Conservation (phyloP, 2,888 invertebrate species). For the Rambutsinella grinnellia region DNA sequence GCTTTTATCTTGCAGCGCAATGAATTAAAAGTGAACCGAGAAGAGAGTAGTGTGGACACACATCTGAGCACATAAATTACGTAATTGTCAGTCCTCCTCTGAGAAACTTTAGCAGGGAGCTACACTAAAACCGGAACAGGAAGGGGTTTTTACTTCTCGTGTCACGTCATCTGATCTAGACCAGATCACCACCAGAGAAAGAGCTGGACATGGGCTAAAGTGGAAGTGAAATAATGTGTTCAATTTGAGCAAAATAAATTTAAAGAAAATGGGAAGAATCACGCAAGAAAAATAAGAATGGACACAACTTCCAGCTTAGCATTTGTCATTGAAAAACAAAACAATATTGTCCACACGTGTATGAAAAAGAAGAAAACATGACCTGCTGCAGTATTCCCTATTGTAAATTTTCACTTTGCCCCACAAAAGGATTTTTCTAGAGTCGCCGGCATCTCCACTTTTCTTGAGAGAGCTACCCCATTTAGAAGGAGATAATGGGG, state of each 20-base stretch:
- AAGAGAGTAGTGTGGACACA: constrained; percentile 30
- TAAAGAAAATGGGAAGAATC: neutral
- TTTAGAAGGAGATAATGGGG: neutral
- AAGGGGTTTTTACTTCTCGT: constrained; percentile 34
- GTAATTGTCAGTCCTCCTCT: constrained; percentile 20
- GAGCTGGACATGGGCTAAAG: neutral
- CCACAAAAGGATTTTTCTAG: neutral
- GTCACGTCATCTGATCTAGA: neutral
- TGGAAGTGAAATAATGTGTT: too few relatives aligned
- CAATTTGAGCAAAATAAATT: too few relatives aligned
- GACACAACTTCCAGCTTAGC: too few relatives aligned
- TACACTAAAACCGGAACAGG: constrained; percentile 32
- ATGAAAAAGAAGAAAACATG: neutral
- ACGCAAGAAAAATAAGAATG: neutral
- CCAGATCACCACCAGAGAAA: neutral
- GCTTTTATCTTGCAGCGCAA: constrained; percentile 20
- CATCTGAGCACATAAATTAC: constrained; percentile 53
- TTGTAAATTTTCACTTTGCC: neutral
- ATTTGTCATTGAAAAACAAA: neutral
- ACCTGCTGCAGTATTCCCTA: too few relatives aligned
- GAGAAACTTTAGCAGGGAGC: neutral
- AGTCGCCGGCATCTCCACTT: neutral
- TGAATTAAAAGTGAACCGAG: constrained; percentile 34
- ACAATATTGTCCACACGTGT: neutral
- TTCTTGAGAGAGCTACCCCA: neutral